Evolutionary conservation across 2,113 vertebrate species (phyloP).

Genomic region (Hyperoodon ampullatus): DNA sequence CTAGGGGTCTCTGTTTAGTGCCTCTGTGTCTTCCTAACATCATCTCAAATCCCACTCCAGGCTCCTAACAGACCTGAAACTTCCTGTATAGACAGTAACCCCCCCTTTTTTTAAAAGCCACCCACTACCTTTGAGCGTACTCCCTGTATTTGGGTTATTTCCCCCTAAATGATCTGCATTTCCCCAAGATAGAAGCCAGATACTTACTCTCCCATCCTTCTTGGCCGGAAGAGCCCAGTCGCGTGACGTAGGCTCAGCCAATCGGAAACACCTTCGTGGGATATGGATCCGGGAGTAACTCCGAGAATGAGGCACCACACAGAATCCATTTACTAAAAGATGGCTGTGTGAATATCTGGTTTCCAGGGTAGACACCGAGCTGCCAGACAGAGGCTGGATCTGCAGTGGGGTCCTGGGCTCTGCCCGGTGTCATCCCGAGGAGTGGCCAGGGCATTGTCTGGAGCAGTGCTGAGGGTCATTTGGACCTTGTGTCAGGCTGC

Average conservation of each 20-base stretch:
- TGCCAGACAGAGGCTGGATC: not conserved
- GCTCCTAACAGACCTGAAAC: not conserved
- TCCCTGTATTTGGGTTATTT: not conserved
- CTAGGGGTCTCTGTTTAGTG: not conserved
- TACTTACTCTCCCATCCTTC: not conserved
- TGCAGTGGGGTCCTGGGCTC: not conserved
- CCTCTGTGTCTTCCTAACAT: not conserved
- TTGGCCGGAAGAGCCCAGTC: not conserved
- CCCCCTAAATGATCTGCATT: not conserved
- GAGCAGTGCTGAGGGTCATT: not conserved
- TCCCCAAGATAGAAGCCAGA: not conserved
- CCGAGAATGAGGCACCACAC: not conserved
- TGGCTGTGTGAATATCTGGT: no score
- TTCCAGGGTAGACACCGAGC: not conserved
- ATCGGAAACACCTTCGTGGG: not conserved
- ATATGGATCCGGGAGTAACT: fast-evolving
- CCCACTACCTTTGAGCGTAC: not conserved
- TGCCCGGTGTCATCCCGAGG: no score
- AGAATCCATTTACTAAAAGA: not conserved
- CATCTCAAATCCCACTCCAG: not conserved
- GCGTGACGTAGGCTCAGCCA: not conserved
- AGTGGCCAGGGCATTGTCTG: not conserved
- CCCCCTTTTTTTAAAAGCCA: not conserved
- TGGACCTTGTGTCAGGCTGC: not conserved
- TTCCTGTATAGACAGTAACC: not conserved